phyloP scores from a whole-genome alignment of 2,888 invertebrate species.

The Harpalus rufipes region DNA sequence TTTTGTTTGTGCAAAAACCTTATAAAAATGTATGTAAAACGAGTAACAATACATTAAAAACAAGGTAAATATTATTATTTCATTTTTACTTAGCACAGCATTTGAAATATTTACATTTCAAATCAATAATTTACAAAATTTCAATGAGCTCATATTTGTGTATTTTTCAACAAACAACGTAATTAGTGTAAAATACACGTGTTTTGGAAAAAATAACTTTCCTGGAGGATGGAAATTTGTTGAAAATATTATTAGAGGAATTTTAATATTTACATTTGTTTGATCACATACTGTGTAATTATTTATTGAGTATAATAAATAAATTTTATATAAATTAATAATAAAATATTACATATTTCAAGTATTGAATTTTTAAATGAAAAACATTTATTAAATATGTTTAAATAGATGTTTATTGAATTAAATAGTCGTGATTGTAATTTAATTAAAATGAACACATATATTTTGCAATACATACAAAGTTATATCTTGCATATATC shows the following conservation, averaged over 20 bases:
- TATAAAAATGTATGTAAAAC: constrained; percentile 21
- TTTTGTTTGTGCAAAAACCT: constrained; percentile 6
- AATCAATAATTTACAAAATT: constrained; percentile 25
- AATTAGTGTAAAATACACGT: neutral
- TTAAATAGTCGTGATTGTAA: neutral
- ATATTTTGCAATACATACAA: neutral
- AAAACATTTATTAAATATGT: too few species aligned
- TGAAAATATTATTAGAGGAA: neutral
- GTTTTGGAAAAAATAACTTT: neutral
- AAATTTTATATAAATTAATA: neutral
- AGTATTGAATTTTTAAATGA: too few species aligned
- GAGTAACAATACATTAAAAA: neutral
- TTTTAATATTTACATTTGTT: neutral
- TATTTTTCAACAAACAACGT: neutral
- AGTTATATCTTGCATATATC: constrained; percentile 6
- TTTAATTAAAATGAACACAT: constrained; percentile 14
- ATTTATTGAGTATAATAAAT: neutral
- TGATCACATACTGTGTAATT: neutral
- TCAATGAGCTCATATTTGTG: constrained; percentile 3
- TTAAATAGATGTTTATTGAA: neutral
- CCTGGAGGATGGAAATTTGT: neutral
- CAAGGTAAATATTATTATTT: constrained; percentile 14
- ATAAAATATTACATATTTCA: neutral
- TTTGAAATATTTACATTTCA: constrained; percentile 15
- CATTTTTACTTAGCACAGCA: constrained; percentile 3